Evolutionary conservation across 2,113 vertebrate genomes (phyloP), one percentile per base, ranked within the genome.

Genomic region (Hippocampus abdominalis): DNA sequence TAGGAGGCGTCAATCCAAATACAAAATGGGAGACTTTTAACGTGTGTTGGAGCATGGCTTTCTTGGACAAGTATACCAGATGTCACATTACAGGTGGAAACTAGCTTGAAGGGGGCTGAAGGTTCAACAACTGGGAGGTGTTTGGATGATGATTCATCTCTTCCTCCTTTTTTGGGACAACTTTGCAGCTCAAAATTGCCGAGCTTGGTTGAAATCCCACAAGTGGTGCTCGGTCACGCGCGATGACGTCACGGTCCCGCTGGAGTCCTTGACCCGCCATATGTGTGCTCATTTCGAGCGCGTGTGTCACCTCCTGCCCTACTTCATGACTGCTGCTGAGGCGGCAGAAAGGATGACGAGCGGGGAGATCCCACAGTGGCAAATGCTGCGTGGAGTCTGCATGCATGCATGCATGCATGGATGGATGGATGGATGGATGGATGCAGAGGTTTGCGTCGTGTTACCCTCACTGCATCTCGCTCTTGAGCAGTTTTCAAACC

Each of bases 321-420:
- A 90, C 84, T 87, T 89, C 86, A 77, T 78, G 71, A 78, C 70
- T 85, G 79, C 70, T 85, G 79, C 81, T 87, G 89, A 90, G 86
- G 83, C 76, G 84, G 83, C 84, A 82, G 75, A 86, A 82, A 83
- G 66, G 77, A 85, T 40, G 77, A 85, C 32, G 76, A 82, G 73
- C 70, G 79, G 82, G 86, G 81, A 80, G 82, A 80, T 88, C 85
- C 87, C 84, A 87, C 65, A 84, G 80, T 88, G 84, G 82, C 69
- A n/a, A n/a, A 72, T 56, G 44, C 79, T 81, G 73, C 75, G 77
- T 39, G 36, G 72, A 63, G 62, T 61, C 46, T 44, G 53, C 68
- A 76, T 68, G 69, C 68, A 73, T 44, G 72, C 60, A 59, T 42
- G 23, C 4, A 27, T 42, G 57, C 67, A 73, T 74, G 68, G 74